These are phyloP conservation scores for cat (Felis catus) DNA, from an alignment of 2,113 vertebrate genomes.

Conservation along the genomic window DNA sequence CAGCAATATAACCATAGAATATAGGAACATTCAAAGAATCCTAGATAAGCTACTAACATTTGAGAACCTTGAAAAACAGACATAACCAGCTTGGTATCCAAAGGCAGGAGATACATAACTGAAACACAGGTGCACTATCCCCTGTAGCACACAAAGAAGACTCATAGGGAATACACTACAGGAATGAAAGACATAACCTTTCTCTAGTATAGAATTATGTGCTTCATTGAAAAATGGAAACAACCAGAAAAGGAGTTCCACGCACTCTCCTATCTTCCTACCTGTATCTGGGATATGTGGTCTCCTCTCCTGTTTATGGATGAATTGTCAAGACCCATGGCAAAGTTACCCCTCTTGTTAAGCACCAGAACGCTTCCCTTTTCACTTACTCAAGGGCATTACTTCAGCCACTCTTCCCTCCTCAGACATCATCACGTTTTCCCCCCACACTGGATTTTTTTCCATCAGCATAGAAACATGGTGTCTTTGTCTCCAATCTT, in stretches of 20 bases:
- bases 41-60: neutral
- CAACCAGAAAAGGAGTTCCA: neutral
- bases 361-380: neutral
- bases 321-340: neutral
- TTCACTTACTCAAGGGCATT: neutral
- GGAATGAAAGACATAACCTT: neutral
- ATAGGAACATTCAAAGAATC: neutral
- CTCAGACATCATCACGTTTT: neutral
- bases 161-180: too few relatives aligned
- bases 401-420: neutral
- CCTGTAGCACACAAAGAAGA: neutral
- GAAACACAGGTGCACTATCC: neutral
- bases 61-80: neutral
- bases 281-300: neutral
- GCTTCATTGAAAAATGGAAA: neutral
- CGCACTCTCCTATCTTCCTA: accelerated
- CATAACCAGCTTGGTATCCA: neutral
- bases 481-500: neutral
- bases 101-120: neutral
- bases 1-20: neutral
- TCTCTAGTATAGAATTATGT: neutral
- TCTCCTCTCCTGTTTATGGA: neutral
- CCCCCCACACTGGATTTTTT: neutral
- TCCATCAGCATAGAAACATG: neutral
- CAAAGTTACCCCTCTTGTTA: neutral